phyloP scores from a whole-genome alignment of 2,888 invertebrate species.

The Drosophila atroscutellata region DNA sequence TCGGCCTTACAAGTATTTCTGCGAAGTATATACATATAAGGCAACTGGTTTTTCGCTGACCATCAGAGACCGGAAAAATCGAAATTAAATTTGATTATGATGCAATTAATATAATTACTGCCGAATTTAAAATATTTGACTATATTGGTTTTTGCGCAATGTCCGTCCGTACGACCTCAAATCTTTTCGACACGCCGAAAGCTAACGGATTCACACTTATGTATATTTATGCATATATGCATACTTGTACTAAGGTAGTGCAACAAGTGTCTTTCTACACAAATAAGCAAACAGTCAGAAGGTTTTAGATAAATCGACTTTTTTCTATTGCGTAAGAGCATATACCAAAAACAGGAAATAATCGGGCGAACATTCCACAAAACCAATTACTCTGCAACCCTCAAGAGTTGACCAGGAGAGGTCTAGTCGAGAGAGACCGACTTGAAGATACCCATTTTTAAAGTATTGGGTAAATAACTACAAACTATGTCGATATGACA shows the following conservation, averaged over 20 bases:
- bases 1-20: not conserved
- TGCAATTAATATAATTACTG: not conserved
- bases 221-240: not conserved
- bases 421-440: not conserved
- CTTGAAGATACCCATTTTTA: not conserved
- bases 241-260: not conserved
- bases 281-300: not conserved
- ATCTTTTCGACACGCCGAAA: not conserved
- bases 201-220: not conserved
- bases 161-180: not conserved
- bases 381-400: not conserved
- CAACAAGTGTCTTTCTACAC: too few species aligned
- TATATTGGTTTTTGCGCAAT: not conserved
- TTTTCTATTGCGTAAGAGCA: not conserved
- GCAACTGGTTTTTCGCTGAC: constrained; percentile 1
- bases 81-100: not conserved
- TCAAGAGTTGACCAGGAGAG: not conserved
- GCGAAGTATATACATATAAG: not conserved
- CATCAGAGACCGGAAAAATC: not conserved
- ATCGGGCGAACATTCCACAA: not conserved
- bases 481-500: not conserved
- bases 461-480: too few species aligned
- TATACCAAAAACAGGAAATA: not conserved
- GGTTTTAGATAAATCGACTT: not conserved
- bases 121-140: not conserved